phyloP scores from a whole-genome alignment of 2,888 invertebrate genomes.

The Drosophila differens region DNA sequence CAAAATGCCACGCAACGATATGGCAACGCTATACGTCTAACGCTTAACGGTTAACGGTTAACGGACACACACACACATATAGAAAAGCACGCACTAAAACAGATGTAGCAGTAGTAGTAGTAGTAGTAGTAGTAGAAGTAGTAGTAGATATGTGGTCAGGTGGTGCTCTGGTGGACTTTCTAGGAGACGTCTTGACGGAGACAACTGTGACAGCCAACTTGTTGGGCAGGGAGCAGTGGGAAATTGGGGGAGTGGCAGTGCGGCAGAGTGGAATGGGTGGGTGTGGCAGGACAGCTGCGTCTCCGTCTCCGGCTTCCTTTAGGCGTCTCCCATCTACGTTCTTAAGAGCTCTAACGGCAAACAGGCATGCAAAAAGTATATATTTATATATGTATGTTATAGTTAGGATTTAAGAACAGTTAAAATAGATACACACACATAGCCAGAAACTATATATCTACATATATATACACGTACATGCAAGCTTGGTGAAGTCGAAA shows the following conservation, averaged over 20 bases:
- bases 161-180: constrained; percentile 20
- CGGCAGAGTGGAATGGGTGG: background rate
- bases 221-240: background rate
- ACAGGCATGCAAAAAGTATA: constrained; percentile 50
- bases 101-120: constrained; percentile 27
- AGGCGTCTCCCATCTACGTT: constrained; percentile 35
- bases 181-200: constrained; percentile 41
- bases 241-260: background rate
- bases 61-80: constrained; percentile 41
- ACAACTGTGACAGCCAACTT: constrained; percentile 44
- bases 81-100: constrained; percentile 56
- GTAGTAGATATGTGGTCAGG: constrained; percentile 25
- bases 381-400: constrained; percentile 19
- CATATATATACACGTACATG: background rate
- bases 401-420: constrained; percentile 14
- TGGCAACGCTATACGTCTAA: constrained; percentile 54
- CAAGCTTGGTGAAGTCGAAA: constrained; percentile 20
- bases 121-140: constrained; percentile 1
- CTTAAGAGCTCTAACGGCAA: constrained; percentile 45
- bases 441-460: background rate
- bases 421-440: constrained; percentile 12
- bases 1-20: constrained; percentile 56
- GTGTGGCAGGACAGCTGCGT: constrained; percentile 13
- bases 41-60: constrained; percentile 32
- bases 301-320: constrained; percentile 25